Evolutionary conservation across 2,113 vertebrate genomes (phyloP).

Genomic region (Microcebus jonahi): DNA sequence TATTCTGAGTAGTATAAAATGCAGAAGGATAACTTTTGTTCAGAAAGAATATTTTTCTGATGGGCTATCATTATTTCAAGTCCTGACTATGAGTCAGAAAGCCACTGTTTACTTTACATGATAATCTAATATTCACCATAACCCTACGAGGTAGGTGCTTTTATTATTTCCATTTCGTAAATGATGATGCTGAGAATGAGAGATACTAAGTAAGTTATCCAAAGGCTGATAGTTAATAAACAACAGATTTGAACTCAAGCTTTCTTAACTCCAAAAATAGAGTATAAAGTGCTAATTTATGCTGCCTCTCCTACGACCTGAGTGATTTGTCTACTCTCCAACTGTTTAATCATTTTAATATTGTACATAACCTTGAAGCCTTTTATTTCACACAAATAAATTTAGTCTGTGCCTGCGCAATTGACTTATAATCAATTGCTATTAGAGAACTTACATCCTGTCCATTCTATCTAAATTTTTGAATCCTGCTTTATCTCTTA

Average conservation of each 20-base stretch:
- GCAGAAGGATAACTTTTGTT: neutral
- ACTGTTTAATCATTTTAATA: neutral
- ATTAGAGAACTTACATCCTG: neutral
- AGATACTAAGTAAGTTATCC: neutral
- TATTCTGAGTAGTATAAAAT: neutral
- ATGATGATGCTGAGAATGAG: neutral
- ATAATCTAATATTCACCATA: neutral
- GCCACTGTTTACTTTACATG: neutral
- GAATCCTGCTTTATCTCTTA: neutral
- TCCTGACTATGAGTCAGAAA: slow-evolving; percentile 11
- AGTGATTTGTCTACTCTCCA: neutral
- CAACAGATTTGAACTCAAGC: neutral
- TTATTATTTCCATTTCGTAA: neutral
- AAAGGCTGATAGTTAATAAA: neutral
- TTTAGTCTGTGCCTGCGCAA: neutral
- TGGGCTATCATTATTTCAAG: neutral
- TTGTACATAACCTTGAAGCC: neutral
- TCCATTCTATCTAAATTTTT: neutral
- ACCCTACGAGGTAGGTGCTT: neutral
- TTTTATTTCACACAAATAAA: slow-evolving; percentile 41
- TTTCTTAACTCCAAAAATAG: neutral
- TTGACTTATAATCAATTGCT: neutral
- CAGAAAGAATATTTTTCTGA: neutral
- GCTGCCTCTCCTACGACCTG: neutral
- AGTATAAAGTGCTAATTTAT: neutral